phyloP scores from a whole-genome alignment of 2,888 invertebrate genomes.

The Ellobium chinense region DNA sequence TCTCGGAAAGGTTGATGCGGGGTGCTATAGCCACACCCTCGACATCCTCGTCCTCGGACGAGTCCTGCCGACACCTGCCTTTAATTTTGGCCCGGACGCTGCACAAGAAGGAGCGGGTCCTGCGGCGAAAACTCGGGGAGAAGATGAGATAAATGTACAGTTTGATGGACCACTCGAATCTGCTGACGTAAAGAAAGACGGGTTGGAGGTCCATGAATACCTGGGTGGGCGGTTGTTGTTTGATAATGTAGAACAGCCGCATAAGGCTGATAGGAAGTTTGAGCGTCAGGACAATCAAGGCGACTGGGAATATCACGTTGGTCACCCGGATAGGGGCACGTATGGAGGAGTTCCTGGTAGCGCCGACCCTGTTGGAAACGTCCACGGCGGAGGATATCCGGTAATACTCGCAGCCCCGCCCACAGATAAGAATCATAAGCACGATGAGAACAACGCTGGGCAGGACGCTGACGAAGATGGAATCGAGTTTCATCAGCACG shows the following conservation, averaged over 20 bases:
- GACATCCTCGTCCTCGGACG: constrained; percentile 2
- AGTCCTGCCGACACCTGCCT: constrained; percentile 10
- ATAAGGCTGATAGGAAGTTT: constrained; percentile 47
- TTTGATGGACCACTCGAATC: constrained; percentile 49
- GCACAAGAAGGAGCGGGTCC: constrained; percentile 18
- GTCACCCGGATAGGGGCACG: constrained; percentile 45
- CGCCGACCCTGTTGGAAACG: constrained; percentile 8
- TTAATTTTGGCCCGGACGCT: constrained; percentile 17
- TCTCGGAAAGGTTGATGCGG: constrained; percentile 2
- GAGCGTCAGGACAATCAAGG: constrained; percentile 43
- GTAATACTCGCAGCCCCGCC: constrained; percentile 60
- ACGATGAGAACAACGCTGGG: constrained; percentile 61
- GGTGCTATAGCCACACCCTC: constrained; percentile 2
- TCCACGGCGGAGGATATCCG: constrained; percentile 51
- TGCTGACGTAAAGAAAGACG: constrained; percentile 39
- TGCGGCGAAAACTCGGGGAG: constrained; percentile 48
- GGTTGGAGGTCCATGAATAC: constrained; percentile 28
- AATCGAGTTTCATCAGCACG: constrained; percentile 60
- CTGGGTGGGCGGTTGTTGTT: background rate
- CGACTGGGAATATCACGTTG: constrained; percentile 49
- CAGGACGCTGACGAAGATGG: constrained; percentile 61
- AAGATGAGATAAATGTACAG: constrained; percentile 48
- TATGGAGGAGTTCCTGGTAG: background rate
- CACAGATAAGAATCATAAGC: constrained; percentile 60
- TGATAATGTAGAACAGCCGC: constrained; percentile 18